These are phyloP conservation scores for Gallinago media DNA, from an alignment of 2,113 vertebrate species.

Conservation along the genomic window DNA sequence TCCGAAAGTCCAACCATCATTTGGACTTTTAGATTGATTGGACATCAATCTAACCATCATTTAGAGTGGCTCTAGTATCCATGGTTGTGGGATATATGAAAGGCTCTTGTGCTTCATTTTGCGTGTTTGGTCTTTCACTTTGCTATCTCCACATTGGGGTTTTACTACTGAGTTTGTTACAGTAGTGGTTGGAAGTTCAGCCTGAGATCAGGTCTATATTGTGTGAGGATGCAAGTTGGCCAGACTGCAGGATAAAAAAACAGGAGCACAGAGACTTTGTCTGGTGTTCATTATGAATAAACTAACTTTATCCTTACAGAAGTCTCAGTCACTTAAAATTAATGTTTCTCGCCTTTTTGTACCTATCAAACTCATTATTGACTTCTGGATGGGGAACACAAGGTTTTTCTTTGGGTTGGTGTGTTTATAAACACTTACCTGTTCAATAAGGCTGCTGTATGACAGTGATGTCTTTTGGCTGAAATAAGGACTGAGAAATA, in stretches of 20 bases:
- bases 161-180: not conserved
- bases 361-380: not conserved
- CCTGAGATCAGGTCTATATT: not conserved
- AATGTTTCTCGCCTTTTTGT: not conserved
- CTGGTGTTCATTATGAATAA: not conserved
- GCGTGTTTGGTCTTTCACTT: not conserved
- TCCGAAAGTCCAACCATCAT: not conserved
- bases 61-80: not conserved
- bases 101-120: not conserved
- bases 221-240: not conserved
- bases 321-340: not conserved
- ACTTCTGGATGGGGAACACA: not conserved
- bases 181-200: not conserved
- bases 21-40: too few species aligned
- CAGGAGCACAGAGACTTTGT: not conserved
- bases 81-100: not conserved
- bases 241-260: not conserved
- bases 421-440: not conserved
- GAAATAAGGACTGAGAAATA: slow-evolving; percentile 10
- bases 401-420: not conserved
- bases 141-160: not conserved
- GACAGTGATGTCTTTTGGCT: not conserved
- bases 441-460: not conserved
- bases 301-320: not conserved
- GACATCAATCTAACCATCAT: too few species aligned